Evolutionary conservation across 35 echinoderm and acorn worm genomes (phyloP).

Genomic region (Nesometra sesokonis): DNA sequence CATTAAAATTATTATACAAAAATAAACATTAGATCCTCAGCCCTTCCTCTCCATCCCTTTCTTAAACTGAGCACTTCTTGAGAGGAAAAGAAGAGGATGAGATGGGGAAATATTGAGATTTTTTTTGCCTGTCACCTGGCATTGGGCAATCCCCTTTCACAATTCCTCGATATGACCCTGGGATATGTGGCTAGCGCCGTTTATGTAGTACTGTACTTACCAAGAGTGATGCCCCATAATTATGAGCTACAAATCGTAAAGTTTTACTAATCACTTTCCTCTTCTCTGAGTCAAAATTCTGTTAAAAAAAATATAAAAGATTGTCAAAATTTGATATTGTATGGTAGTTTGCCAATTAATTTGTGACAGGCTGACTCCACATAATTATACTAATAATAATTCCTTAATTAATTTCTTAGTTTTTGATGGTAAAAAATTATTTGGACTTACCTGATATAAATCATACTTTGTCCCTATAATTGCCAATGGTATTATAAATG

Average conservation of each 20-base stretch:
- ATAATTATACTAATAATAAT: background rate
- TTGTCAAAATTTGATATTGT: background rate
- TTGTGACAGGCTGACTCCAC: no score
- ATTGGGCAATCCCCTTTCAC: no score
- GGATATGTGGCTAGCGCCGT: no score
- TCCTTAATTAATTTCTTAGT: background rate
- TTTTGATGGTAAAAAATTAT: background rate
- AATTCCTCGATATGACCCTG: no score
- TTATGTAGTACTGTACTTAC: constrained; percentile 16
- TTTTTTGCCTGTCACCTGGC: no score
- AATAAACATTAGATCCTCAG: no score
- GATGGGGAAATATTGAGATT: no score
- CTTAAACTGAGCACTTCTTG: no score
- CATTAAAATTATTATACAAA: no score
- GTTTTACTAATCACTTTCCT: constrained; percentile 83
- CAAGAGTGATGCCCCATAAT: constrained; percentile 74
- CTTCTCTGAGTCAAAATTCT: constrained; percentile 98
- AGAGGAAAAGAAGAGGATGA: no score
- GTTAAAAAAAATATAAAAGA: constrained; percentile 10
- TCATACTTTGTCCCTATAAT: constrained; percentile 95
- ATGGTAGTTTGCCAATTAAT: background rate
- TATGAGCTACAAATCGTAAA: constrained; percentile 90
- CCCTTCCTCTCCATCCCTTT: no score
- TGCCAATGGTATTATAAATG: constrained; percentile 60
- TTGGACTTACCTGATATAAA: constrained; percentile 66